Base-by-base conservation (phyloP, 2,113 vertebrate species). In the Heliornis fulica region DNA sequence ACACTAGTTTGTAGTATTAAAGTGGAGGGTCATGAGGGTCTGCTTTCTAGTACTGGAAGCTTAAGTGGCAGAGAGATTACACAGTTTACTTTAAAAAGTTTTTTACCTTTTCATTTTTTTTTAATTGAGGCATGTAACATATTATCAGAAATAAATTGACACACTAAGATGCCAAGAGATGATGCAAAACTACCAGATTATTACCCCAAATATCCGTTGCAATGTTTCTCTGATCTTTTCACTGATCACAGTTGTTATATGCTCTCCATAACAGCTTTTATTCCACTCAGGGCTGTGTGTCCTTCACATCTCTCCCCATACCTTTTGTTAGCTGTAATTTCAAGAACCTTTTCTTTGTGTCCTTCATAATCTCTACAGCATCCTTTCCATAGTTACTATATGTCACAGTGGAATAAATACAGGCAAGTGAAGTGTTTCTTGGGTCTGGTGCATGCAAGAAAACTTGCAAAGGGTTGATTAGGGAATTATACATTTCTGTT, bases 111-210 rank as follows among this genome's bases (percentile, higher is more conserved):
- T 57, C n/a, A n/a, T 45, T 26, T 36, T 78, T 45, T 43, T 51
- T 21, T 5, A 50, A 43, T 23, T 53, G 17, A 92, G 36, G 57
- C 10, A 31, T 0, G 0, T 28, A 61, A 50, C 7, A 10, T 29
- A 7, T 22, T 56, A 29, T 56, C 71, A 76, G 23, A 88, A 86
- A 65, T 56, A 68, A 13, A 45, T n/a, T 51, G 13, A 68, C 45
- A 45, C 2, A 54, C 7, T 69, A 68, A 45, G 20, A 54, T 29
- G 63, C 8, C 12, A 75, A 61, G 4, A 20, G 19, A 43, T 36
- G 16, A 64, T 1, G 1, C 3, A 76, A 86, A 84, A 77, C 28
- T 36, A 48, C 22, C n/a, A n/a, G n/a, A n/a, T 4, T 15, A 17
- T 41, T 75, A 80, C 5, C 8, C 3, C 4, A 2, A 32, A 71